Conservation (phyloP, 2,113 vertebrate genomes). For the Menura novaehollandiae region DNA sequence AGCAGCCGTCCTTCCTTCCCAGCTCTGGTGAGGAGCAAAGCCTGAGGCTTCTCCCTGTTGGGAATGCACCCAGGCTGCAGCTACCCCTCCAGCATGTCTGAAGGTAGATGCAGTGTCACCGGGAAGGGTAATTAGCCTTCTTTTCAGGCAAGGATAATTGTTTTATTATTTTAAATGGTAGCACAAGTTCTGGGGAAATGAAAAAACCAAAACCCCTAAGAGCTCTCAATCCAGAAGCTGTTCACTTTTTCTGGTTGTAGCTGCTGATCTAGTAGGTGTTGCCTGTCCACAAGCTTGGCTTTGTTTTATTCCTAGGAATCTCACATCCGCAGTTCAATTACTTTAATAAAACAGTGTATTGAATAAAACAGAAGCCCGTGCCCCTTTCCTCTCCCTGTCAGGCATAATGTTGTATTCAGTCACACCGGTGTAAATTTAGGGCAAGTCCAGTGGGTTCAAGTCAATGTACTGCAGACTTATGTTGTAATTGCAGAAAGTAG, state of each 20-base stretch:
- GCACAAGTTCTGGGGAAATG: not conserved
- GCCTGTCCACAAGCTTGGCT: not conserved
- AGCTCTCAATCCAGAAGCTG: not conserved
- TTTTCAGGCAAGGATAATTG: not conserved
- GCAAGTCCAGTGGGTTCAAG: not conserved
- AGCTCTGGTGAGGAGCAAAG: not conserved
- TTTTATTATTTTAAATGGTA: not conserved
- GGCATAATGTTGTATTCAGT: not conserved
- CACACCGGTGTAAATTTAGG: not conserved
- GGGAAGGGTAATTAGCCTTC: not conserved
- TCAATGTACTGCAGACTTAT: fast-evolving
- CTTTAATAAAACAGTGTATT: not conserved
- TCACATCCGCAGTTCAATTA: not conserved
- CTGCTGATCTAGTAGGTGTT: not conserved
- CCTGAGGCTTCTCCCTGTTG: not conserved
- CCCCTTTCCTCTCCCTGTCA: not conserved
- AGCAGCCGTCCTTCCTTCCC: not conserved
- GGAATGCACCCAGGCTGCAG: not conserved
- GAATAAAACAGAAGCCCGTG: not conserved
- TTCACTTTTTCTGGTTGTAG: not conserved
- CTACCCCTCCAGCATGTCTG: not conserved
- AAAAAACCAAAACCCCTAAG: not conserved
- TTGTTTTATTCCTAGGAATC: not conserved
- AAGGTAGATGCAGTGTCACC: not conserved
- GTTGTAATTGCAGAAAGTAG: not conserved